Conservation (phyloP, 2,888 invertebrate species). For the Embidobia sp. region DNA sequence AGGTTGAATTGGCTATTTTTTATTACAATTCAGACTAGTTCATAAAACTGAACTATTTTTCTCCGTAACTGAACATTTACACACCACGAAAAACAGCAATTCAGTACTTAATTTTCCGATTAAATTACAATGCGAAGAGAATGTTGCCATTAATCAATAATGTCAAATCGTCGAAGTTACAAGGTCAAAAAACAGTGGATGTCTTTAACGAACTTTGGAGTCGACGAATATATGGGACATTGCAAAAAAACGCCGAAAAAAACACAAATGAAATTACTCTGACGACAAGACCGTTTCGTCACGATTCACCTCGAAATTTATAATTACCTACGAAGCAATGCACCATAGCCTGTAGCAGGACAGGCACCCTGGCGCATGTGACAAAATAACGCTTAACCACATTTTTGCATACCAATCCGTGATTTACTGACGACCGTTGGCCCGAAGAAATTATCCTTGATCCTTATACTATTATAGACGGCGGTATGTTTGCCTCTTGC, state of each 20-base stretch:
- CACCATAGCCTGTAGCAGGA: too few species aligned
- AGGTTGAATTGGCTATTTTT: too few species aligned
- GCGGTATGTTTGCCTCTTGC: conserved; percentile 17
- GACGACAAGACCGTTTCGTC: not conserved
- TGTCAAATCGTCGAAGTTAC: conserved; percentile 13
- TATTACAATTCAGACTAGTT: too few species aligned
- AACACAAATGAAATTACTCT: too few species aligned
- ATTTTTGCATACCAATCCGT: conserved; percentile 43
- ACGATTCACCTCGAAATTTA: not conserved
- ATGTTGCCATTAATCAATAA: conserved; percentile 6
- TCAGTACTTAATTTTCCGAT: conserved; percentile 5
- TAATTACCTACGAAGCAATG: not conserved
- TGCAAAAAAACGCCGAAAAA: conserved; percentile 14
- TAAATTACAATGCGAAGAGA: conserved; percentile 1
- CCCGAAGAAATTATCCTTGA: conserved; percentile 40
- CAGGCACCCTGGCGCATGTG: conserved; percentile 1
- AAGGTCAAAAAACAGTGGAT: conserved; percentile 34
- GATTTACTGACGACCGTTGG: conserved; percentile 43
- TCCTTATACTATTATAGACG: conserved; percentile 35
- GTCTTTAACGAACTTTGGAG: conserved; percentile 12
- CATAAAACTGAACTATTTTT: too few species aligned
- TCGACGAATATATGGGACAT: conserved; percentile 22
- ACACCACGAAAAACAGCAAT: too few species aligned
- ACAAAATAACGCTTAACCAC: conserved; percentile 29
- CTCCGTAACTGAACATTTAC: too few species aligned